Percentiles rank a stretch among this genome's conserved stretches.
phyloP scores from a whole-genome alignment of 2,888 invertebrate species.

The Drosophila meridionalis region DNA sequence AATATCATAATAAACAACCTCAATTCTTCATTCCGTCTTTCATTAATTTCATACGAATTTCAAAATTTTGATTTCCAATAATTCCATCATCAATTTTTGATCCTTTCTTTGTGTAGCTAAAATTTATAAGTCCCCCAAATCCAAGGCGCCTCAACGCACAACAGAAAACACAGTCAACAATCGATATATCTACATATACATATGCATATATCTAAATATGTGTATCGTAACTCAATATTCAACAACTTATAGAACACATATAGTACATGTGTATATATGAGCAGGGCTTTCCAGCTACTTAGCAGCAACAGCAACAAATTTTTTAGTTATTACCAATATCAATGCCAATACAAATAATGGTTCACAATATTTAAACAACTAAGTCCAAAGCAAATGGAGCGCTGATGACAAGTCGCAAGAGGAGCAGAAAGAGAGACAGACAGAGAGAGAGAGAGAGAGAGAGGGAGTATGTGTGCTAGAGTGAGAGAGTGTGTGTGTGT shows the following conservation, averaged over 20 bases:
- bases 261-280: constrained; percentile 35
- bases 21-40: neutral
- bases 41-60: neutral
- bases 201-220: constrained; percentile 12
- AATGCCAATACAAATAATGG: constrained; percentile 72
- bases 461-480: constrained; percentile 10
- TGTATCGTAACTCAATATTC: constrained; percentile 9
- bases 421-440: neutral
- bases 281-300: constrained; percentile 51
- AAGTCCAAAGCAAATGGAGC: constrained; percentile 68
- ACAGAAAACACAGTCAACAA: neutral
- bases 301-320: constrained; percentile 21
- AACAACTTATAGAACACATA: constrained; percentile 35
- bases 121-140: constrained; percentile 44
- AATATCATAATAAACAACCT: neutral
- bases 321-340: constrained; percentile 75
- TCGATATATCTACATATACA: neutral
- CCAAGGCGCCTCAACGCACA: constrained; percentile 57
- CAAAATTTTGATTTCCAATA: neutral
- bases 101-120: neutral
- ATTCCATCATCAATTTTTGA: neutral
- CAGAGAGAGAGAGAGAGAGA: constrained; percentile 5
- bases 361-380: constrained; percentile 66
- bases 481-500: constrained; percentile 31
- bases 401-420: constrained; percentile 19